Conservation (phyloP, 2,113 vertebrate genomes). For the Protobothrops flavoviridis region DNA sequence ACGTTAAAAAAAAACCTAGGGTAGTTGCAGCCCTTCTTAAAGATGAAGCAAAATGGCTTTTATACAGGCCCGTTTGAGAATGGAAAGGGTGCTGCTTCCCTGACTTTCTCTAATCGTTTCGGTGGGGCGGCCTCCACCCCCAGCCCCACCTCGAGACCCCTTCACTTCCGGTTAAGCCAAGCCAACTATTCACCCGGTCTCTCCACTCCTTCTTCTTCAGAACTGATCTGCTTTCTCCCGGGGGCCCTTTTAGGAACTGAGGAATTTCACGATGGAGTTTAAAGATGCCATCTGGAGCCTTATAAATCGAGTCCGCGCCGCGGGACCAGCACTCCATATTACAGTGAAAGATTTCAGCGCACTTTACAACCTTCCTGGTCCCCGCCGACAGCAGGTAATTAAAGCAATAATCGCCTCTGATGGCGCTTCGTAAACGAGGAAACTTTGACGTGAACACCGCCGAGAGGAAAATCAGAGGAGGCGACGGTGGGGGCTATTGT, state of each 20-base stretch:
- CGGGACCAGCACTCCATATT: constrained; percentile 69
- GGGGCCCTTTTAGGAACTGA: not conserved
- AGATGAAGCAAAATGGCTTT: not conserved
- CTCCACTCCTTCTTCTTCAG: not conserved
- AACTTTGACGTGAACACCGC: constrained; percentile 42
- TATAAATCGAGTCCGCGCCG: constrained; percentile 64
- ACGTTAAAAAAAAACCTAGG: not conserved
- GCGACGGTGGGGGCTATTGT: not conserved
- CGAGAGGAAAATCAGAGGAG: not conserved
- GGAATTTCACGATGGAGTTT: constrained; percentile 42
- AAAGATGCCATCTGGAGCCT: constrained; percentile 65
- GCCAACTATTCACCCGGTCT: not conserved
- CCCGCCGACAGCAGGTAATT: constrained; percentile 75
- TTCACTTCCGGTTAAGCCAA: not conserved
- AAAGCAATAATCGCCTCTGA: constrained; percentile 78
- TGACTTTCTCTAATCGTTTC: not conserved
- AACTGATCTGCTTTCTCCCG: not conserved
- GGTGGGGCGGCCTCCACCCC: not conserved
- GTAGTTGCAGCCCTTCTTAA: not conserved
- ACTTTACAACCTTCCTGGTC: constrained; percentile 65
- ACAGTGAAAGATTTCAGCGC: constrained; percentile 72
- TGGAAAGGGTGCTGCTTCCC: not conserved
- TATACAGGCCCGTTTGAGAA: not conserved
- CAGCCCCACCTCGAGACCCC: not conserved
- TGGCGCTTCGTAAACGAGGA: constrained; percentile 66